phyloP scores from a whole-genome alignment of 2,888 invertebrate genomes.

The Pocota personata region DNA sequence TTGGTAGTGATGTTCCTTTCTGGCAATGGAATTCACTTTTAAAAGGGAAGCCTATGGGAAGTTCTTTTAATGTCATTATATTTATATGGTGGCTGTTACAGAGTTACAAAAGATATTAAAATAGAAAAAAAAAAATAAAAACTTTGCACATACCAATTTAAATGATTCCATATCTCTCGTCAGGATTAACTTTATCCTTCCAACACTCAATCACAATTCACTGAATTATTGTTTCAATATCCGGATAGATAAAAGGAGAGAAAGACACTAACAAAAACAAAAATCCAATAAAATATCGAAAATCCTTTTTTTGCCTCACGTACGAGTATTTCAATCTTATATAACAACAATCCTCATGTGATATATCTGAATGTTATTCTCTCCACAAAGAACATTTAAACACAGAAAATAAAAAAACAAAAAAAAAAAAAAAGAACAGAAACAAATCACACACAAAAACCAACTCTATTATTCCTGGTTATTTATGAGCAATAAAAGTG shows the following conservation, averaged over 20 bases:
- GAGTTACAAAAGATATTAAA: neutral
- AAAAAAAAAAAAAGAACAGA: neutral
- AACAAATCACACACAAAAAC: constrained; percentile 55
- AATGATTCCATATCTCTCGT: constrained; percentile 42
- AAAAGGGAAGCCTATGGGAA: too few relatives aligned
- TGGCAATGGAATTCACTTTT: too few relatives aligned
- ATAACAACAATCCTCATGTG: constrained; percentile 49
- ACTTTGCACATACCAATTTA: constrained; percentile 49
- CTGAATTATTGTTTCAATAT: constrained; percentile 38
- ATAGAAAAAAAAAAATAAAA: neutral
- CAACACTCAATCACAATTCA: constrained; percentile 38
- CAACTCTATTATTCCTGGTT: constrained; percentile 61
- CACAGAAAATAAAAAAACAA: constrained; percentile 36
- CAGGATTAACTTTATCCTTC: neutral
- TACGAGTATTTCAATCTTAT: constrained; percentile 52
- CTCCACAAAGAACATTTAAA: constrained; percentile 46
- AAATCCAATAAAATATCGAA: constrained; percentile 36
- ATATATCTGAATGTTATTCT: constrained; percentile 11
- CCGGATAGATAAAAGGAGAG: neutral
- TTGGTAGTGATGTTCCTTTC: too few relatives aligned
- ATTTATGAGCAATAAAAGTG: constrained; percentile 69
- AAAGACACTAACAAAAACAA: neutral
- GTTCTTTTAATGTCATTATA: neutral
- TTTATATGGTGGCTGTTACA: neutral
- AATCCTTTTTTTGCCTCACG: constrained; percentile 14